These are phyloP conservation scores for Oreochromis niloticus DNA, from an alignment of 2,113 vertebrate species.

Conservation along the genomic window DNA sequence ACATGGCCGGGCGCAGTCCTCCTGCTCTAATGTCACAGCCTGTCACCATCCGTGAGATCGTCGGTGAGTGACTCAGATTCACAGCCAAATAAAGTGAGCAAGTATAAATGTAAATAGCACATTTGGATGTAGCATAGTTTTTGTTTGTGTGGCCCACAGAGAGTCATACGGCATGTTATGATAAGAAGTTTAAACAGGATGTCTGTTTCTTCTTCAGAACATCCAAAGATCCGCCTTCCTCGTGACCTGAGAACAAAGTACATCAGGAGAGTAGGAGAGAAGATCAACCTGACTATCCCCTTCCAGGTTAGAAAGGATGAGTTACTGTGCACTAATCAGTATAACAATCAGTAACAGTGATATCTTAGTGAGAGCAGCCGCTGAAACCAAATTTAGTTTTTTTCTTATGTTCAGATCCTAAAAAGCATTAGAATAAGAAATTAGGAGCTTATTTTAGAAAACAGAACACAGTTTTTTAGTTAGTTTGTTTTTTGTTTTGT, in stretches of 20 bases:
- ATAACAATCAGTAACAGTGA: neutral
- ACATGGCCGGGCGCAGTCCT: constrained; percentile 79
- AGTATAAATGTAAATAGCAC: neutral
- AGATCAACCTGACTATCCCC: constrained; percentile 83
- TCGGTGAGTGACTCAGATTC: constrained; percentile 69
- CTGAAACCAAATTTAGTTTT: neutral
- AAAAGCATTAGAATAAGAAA: neutral
- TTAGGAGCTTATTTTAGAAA: neutral
- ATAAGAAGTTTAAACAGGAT: neutral
- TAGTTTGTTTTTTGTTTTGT: neutral
- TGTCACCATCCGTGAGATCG: constrained; percentile 84
- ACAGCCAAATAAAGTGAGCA: neutral
- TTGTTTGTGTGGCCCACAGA: neutral
- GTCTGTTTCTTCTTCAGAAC: constrained; percentile 64
- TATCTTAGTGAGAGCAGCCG: neutral
- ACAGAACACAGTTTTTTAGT: neutral
- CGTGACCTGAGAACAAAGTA: constrained; percentile 83
- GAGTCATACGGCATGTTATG: neutral
- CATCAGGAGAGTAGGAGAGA: constrained; percentile 81
- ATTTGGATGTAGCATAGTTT: neutral
- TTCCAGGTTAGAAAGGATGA: constrained; percentile 77
- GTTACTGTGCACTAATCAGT: neutral
- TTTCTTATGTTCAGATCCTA: neutral
- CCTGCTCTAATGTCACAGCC: constrained; percentile 76
- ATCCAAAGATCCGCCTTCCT: constrained; percentile 87